phyloP scores from a whole-genome alignment of 2,888 invertebrate genomes.

The Hoplodrina ambigua region DNA sequence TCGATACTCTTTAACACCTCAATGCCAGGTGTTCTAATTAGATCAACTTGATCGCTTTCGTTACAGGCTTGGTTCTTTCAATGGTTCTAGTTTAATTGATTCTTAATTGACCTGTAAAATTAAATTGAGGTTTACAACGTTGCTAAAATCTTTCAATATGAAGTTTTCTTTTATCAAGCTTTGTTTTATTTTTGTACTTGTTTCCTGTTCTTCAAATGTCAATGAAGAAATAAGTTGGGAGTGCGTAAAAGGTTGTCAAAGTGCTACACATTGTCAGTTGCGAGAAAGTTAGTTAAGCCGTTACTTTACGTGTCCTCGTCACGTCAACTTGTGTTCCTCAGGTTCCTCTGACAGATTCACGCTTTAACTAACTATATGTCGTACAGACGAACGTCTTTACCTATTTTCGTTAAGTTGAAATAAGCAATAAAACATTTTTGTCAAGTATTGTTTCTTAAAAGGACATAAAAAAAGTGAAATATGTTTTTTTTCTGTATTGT shows the following conservation, averaged over 20 bases:
- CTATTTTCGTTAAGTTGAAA: conserved; percentile 17
- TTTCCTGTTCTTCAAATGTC: conserved; percentile 17
- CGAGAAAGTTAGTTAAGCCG: conserved; percentile 61
- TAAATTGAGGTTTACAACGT: not conserved
- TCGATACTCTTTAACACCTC: conserved; percentile 34
- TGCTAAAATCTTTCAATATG: not conserved
- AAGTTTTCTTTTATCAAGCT: not conserved
- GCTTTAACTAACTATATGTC: conserved; percentile 56
- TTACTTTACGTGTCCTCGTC: conserved; percentile 57
- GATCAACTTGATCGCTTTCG: conserved; percentile 34
- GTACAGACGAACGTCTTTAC: conserved; percentile 15
- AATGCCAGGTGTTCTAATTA: conserved; percentile 47
- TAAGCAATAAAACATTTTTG: conserved; percentile 6
- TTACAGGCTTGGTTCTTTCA: conserved; percentile 9
- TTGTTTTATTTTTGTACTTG: conserved; percentile 10
- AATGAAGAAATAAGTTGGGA: conserved; percentile 40
- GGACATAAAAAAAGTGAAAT: not conserved
- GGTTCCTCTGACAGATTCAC: conserved; percentile 54
- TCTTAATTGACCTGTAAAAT: conserved; percentile 27
- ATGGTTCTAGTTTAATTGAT: conserved; percentile 31
- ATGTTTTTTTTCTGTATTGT: not conserved
- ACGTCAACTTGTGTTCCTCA: conserved; percentile 43
- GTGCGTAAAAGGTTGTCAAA: conserved; percentile 55
- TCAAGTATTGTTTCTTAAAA: not conserved
- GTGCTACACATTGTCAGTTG: conserved; percentile 52